Evolutionary conservation across 2,888 invertebrate genomes (phyloP).

Genomic region (Agrochola lychnidis): DNA sequence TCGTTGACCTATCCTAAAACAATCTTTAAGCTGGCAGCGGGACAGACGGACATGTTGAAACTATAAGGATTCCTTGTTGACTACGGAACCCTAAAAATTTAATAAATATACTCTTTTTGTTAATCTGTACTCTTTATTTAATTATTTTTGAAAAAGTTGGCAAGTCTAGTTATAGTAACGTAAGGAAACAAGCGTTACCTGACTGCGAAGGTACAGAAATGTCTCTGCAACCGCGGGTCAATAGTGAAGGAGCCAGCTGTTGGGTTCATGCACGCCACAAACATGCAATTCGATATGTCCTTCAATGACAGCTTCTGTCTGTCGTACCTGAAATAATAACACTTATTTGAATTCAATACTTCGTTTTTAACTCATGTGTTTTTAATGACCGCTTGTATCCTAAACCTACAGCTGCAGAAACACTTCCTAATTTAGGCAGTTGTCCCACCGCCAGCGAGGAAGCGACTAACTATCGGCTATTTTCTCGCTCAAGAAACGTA

Average conservation of each 20-base stretch:
- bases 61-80: too few relatives aligned
- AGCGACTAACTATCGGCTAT: too few relatives aligned
- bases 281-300: constrained; percentile 98
- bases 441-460: too few relatives aligned
- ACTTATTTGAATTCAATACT: neutral
- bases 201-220: constrained; percentile 96
- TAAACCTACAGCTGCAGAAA: neutral
- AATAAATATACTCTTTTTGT: too few relatives aligned
- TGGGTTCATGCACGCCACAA: constrained; percentile 99
- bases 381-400: neutral
- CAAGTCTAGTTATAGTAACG: too few relatives aligned
- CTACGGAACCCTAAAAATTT: too few relatives aligned
- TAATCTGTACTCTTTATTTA: too few relatives aligned
- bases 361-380: neutral
- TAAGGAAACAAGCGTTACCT: constrained; percentile 86
- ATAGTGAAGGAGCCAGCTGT: constrained; percentile 98
- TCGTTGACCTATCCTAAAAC: too few relatives aligned
- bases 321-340: constrained; percentile 92
- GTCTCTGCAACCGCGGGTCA: constrained; percentile 96
- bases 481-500: too few relatives aligned
- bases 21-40: too few relatives aligned
- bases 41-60: too few relatives aligned
- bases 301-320: constrained; percentile 95
- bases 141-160: too few relatives aligned
- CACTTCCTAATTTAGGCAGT: neutral